Evolutionary conservation across 1,140 invertebrate genomes (phyloP), one percentile per base, ranked within the genome.

Genomic region (Drosophila watanabei): DNA sequence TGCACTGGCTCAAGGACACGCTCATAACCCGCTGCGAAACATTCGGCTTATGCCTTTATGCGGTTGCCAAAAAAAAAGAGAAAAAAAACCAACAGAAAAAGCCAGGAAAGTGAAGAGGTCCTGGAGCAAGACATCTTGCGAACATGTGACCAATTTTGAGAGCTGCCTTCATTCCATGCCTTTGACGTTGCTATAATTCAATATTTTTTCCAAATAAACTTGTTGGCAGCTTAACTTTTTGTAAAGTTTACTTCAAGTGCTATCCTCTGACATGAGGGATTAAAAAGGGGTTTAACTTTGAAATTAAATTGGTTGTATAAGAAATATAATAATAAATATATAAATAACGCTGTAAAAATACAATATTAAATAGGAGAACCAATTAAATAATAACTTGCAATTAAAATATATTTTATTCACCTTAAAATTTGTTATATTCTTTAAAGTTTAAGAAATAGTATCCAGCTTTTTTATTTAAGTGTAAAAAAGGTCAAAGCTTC

Each of bases 161-260:
- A 76, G 80, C 80, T 70, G 84, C 77, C 72, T 76, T 86, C 75
- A 63, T 82, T 82, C 62, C 54, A 65, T 81, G 60, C 60, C 56
- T 56, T 71, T 80, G 82, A 89, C 85, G 77, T 73, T 73, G 86
- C 86, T 86, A 90, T 90, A 90, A 90, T 90, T 90, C 86, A 90
- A 90, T 90, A 91, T 90, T 90, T 80, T 85, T 85, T 61, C 63
- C 82, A 90, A 91, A 90, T 90, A 90, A 90, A 90, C 86, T 91
- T 90, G 82, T 91, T 90, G 86, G 86, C 86, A 90, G 86, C 86
- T 90, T 90, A 90, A 90, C 86, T 90, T 90, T 90, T 91, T 63
- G 65, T 65, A 88, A 88, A 89, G 81, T 89, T 88, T 84, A 63
- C 68, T 65, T 69, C 61, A 52, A 49, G 46, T 39, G 32, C 32